Conservation (phyloP, 2,888 invertebrate genomes). For the Rhaphigaster nebulosa region DNA sequence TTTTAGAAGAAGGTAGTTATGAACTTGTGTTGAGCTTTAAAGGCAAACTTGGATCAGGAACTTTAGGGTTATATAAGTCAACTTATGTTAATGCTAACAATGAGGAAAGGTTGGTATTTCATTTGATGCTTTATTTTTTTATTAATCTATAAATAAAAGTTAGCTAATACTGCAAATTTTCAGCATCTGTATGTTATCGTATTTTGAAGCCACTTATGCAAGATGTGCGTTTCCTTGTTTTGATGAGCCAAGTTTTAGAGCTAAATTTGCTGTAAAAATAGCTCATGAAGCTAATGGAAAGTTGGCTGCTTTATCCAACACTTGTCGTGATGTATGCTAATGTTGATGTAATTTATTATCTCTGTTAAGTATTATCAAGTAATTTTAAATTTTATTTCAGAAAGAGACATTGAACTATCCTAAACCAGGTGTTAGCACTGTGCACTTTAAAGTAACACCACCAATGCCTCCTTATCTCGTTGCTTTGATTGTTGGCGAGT, state of each 20-base stretch:
- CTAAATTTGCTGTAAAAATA: slow-evolving; percentile 83
- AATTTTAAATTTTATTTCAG: slow-evolving; percentile 65
- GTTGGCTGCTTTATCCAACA: slow-evolving; percentile 88
- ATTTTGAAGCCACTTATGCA: slow-evolving; percentile 96
- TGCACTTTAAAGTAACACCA: slow-evolving; percentile 83
- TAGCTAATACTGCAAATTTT: slow-evolving; percentile 66
- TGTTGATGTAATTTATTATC: not conserved
- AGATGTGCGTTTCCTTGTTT: slow-evolving; percentile 95
- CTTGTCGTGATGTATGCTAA: slow-evolving; percentile 79
- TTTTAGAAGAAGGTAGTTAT: slow-evolving; percentile 68
- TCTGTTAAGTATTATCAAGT: not conserved
- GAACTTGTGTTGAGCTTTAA: slow-evolving; percentile 62
- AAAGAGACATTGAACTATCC: slow-evolving; percentile 69
- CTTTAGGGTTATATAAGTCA: slow-evolving; percentile 55
- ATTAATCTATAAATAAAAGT: not conserved
- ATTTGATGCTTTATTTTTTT: not conserved
- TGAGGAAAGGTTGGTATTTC: slow-evolving; percentile 31
- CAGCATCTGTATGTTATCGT: slow-evolving; percentile 88
- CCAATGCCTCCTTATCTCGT: slow-evolving; percentile 95
- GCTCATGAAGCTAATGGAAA: slow-evolving; percentile 82
- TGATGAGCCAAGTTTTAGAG: slow-evolving; percentile 93
- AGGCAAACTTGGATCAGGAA: slow-evolving; percentile 41
- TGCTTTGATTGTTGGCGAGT: slow-evolving; percentile 93
- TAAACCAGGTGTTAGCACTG: slow-evolving; percentile 73
- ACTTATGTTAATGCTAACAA: slow-evolving; percentile 36